Evolutionary conservation across 2,888 invertebrate genomes (phyloP), one percentile per base, ranked within the genome.

Genomic region (Trisateles emortualis): DNA sequence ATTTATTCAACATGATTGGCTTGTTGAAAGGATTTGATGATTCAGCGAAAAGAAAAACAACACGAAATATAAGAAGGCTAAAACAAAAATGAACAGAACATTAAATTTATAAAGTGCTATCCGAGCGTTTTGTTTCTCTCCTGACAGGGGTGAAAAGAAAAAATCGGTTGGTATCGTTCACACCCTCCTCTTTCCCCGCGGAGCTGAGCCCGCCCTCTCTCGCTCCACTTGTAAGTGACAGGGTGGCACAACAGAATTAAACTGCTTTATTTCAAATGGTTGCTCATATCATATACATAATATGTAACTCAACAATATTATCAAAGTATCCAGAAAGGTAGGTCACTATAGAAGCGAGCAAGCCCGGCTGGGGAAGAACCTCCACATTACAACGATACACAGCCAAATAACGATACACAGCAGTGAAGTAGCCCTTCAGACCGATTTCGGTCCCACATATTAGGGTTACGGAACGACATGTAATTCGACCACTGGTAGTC

Each of bases 191-290:
- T 10, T 6, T n/a, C 39, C 22, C 40, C 5, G 14, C 11, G 10
- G 8, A 4, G 14, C 16, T 29, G 5, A 3, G 10, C 22, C 29
- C 38, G 6, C n/a, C 39, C 36, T 33, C 32, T 14, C 16, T 41
- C 19, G 5, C 48, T 40, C 48, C 56, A 39, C 39, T 26, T 55
- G 52, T 38, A 19, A 47, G 39, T 50, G 64, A 54, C 55, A 52
- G 47, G 49, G 43, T 30, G 24, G 16, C 9, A 14, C 11, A 39
- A 59, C 38, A 10, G 13, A 11, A 8, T 17, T 9, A 26, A 13
- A 36, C 42, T 8, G 30, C 35, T 42, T 47, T 47, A 22, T 42
- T 14, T 22, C 41, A 39, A 11, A 17, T 16, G 16, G 17, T 9
- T 0, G 43, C 22, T 16, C n/a, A n/a, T n/a, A n/a, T n/a, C n/a